A percentile compares a stretch with the other conserved stretches of the same genome.
These are phyloP conservation scores for Hyperoplus lanceolatus DNA, from an alignment of 2,797 vertebrate species.

Conservation along the genomic window DNA sequence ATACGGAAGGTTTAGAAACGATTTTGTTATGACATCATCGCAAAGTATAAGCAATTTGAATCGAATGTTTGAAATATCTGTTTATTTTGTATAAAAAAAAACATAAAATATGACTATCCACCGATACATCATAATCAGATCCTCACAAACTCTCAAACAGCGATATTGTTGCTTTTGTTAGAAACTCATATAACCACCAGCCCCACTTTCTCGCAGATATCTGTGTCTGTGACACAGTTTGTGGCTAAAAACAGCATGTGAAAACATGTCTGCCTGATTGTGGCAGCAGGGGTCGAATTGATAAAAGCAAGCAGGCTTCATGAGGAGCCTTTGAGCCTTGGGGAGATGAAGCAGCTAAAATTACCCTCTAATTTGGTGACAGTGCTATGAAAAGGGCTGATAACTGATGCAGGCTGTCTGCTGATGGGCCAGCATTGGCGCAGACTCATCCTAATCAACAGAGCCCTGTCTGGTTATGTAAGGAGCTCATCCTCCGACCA, in stretches of 20 bases:
- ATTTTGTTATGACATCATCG: background rate
- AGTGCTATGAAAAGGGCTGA: slow-evolving; percentile 65
- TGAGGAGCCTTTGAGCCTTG: slow-evolving; percentile 46
- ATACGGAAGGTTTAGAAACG: background rate
- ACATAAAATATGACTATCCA: background rate
- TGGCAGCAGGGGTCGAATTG: slow-evolving; percentile 28
- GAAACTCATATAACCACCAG: slow-evolving; percentile 7
- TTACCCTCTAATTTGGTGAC: slow-evolving; percentile 77
- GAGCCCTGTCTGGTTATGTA: slow-evolving; percentile 71
- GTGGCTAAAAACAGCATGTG: slow-evolving; percentile 25
- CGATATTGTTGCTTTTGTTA: background rate
- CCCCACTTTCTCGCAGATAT: background rate
- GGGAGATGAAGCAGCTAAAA: slow-evolving; percentile 72
- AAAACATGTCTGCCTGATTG: slow-evolving; percentile 22
- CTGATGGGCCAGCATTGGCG: slow-evolving; percentile 60
- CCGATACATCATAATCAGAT: background rate
- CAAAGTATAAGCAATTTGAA: background rate
- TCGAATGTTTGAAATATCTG: background rate
- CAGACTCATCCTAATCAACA: slow-evolving; percentile 61
- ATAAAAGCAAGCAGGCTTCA: slow-evolving; percentile 47
- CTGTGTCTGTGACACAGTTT: slow-evolving; percentile 12
- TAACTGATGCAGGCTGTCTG: slow-evolving; percentile 64
- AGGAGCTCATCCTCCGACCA: slow-evolving; percentile 74
- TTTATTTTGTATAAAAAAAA: background rate
- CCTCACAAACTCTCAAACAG: background rate